Evolutionary conservation across 1,140 invertebrate genomes (phyloP).

Genomic region (Drosophila kohkoa): DNA sequence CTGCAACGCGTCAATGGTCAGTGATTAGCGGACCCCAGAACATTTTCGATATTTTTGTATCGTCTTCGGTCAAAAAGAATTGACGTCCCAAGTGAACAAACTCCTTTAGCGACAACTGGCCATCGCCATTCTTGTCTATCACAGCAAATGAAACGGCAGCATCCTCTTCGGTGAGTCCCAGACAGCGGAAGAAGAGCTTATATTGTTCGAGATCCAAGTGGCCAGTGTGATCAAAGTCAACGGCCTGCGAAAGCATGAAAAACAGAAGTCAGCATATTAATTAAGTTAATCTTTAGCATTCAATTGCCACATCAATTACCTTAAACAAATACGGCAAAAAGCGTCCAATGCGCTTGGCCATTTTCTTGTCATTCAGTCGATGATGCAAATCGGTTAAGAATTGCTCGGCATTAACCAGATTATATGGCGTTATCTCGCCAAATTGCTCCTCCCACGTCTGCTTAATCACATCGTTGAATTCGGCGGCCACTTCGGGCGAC

Average conservation of each 20-base stretch:
- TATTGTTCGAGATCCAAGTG: slow-evolving; percentile 92
- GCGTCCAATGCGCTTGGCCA: slow-evolving; percentile 90
- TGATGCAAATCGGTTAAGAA: slow-evolving; percentile 93
- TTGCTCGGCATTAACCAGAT: slow-evolving; percentile 91
- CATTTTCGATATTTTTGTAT: slow-evolving; percentile 91
- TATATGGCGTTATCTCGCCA: slow-evolving; percentile 92
- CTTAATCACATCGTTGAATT: slow-evolving; percentile 89
- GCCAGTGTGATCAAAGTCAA: slow-evolving; percentile 92
- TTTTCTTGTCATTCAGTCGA: slow-evolving; percentile 90
- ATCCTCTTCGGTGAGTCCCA: slow-evolving; percentile 90
- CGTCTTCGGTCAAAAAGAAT: slow-evolving; percentile 92
- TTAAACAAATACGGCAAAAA: slow-evolving; percentile 93
- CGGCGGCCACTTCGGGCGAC: slow-evolving; percentile 86
- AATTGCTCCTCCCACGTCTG: slow-evolving; percentile 93
- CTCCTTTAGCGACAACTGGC: slow-evolving; percentile 90
- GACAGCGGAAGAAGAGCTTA: slow-evolving; percentile 92
- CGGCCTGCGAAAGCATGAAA: slow-evolving; percentile 86
- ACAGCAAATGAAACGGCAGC: slow-evolving; percentile 90
- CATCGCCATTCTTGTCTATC: slow-evolving; percentile 92
- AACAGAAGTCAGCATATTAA: background rate
- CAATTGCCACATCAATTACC: slow-evolving; percentile 84
- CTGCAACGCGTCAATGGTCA: slow-evolving; percentile 82
- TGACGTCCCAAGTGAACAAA: slow-evolving; percentile 92
- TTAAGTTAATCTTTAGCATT: too few species aligned
- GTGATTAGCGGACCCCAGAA: slow-evolving; percentile 91